Evolutionary conservation across 2,888 invertebrate genomes (phyloP).

Genomic region (Lypha dubia): DNA sequence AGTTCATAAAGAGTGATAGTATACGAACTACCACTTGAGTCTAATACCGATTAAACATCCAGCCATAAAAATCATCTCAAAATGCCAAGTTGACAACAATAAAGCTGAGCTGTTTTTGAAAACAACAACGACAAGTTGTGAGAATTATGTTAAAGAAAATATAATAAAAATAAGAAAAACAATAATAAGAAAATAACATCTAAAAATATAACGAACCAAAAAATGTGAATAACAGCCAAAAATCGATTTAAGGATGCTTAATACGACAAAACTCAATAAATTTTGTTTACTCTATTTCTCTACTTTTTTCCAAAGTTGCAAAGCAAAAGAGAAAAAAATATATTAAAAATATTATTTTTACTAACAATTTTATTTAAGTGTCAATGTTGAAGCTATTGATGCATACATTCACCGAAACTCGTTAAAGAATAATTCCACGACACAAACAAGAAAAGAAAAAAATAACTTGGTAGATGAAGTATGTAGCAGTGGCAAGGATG

Average conservation of each 20-base stretch:
- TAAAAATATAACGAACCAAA: too few species aligned
- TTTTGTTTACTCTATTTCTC: constrained; percentile 11
- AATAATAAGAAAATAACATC: constrained; percentile 52
- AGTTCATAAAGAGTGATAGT: background rate
- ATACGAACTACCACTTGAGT: background rate
- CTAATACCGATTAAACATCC: background rate
- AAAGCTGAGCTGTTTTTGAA: constrained; percentile 29
- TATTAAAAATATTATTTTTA: constrained; percentile 54
- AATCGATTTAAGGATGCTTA: constrained; percentile 70
- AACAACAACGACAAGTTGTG: constrained; percentile 40
- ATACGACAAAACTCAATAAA: constrained; percentile 47
- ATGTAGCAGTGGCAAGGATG: constrained; percentile 10
- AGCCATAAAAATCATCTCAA: constrained; percentile 15
- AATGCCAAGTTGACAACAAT: constrained; percentile 11
- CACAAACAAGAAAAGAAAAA: background rate
- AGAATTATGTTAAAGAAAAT: constrained; percentile 54
- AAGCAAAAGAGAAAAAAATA: background rate
- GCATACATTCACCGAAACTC: constrained; percentile 34
- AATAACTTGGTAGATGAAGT: background rate
- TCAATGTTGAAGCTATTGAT: constrained; percentile 62
- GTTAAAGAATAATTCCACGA: background rate
- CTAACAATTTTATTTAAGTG: constrained; percentile 63
- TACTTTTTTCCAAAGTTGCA: background rate
- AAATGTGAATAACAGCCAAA: constrained; percentile 65
- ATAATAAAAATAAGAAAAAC: constrained; percentile 1